Conservation (phyloP, 2,113 vertebrate genomes). For the Psophia crepitans region DNA sequence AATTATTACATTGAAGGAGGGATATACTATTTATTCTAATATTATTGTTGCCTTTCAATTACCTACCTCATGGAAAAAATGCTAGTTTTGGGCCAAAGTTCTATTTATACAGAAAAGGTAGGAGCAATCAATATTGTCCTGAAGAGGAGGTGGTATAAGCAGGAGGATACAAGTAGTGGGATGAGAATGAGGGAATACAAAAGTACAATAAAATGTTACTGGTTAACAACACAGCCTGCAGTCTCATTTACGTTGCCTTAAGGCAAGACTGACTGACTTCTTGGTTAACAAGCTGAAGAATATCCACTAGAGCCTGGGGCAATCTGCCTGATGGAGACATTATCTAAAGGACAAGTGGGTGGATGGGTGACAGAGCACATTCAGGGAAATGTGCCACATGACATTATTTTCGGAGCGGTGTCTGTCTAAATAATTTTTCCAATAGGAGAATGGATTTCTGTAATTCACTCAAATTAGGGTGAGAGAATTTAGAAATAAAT, state of each 20-base stretch:
- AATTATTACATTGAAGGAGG: background rate
- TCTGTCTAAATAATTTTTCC: background rate
- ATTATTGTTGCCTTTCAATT: background rate
- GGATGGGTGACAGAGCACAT: background rate
- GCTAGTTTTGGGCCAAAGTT: background rate
- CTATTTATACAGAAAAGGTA: background rate
- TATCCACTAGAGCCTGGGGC: background rate
- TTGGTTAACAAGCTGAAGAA: background rate
- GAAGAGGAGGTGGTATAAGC: background rate
- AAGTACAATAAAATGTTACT: background rate
- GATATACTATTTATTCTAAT: background rate
- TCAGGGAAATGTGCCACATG: background rate
- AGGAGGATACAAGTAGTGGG: background rate
- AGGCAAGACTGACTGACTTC: background rate
- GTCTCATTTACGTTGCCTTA: background rate
- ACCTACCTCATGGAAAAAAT: fast-evolving
- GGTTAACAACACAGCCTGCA: background rate
- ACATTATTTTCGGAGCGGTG: background rate
- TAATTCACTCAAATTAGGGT: background rate
- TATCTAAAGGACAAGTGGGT: background rate
- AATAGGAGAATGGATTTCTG: background rate
- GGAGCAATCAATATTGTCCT: background rate
- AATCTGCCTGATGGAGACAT: fast-evolving
- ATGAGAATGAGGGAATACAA: background rate
- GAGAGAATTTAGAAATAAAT: background rate